Evolutionary conservation across 1,140 invertebrate genomes (phyloP).

Genomic region (Bombus haemorrhoidalis): DNA sequence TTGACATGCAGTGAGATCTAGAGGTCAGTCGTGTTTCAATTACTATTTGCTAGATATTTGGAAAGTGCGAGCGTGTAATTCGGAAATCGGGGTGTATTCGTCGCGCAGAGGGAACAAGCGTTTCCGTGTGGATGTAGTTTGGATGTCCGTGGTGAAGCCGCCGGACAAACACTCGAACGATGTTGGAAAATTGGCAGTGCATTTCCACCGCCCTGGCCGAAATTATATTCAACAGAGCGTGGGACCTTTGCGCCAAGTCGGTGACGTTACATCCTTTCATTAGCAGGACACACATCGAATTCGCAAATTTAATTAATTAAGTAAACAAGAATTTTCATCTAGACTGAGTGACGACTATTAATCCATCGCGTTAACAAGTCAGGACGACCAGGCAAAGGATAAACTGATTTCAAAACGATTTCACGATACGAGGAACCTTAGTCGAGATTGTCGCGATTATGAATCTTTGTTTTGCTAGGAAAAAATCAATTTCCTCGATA

Average conservation of each 20-base stretch:
- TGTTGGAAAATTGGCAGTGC: conserved; percentile 31
- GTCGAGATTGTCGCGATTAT: not conserved
- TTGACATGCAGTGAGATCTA: not conserved
- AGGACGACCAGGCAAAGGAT: not conserved
- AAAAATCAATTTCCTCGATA: not conserved
- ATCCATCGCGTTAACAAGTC: not conserved
- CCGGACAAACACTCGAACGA: conserved; percentile 30
- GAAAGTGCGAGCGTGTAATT: conserved; percentile 19
- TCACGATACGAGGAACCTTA: not conserved
- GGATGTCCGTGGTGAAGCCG: not conserved
- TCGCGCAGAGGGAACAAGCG: not conserved
- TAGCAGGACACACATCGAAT: not conserved
- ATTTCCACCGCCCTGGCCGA: not conserved
- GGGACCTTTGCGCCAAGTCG: conserved; percentile 9
- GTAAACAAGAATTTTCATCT: conserved; percentile 27
- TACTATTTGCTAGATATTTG: conserved; percentile 11
- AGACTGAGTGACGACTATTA: not conserved
- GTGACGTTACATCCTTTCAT: conserved; percentile 19
- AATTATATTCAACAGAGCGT: conserved; percentile 27
- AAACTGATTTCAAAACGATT: not conserved
- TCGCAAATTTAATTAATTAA: conserved; percentile 39
- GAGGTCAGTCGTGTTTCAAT: not conserved
- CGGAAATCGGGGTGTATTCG: not conserved
- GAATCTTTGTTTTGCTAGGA: not conserved
- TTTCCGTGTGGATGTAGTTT: not conserved